phyloP scores from a whole-genome alignment of 1,140 invertebrate species.

The Rhopalosiphum padi region DNA sequence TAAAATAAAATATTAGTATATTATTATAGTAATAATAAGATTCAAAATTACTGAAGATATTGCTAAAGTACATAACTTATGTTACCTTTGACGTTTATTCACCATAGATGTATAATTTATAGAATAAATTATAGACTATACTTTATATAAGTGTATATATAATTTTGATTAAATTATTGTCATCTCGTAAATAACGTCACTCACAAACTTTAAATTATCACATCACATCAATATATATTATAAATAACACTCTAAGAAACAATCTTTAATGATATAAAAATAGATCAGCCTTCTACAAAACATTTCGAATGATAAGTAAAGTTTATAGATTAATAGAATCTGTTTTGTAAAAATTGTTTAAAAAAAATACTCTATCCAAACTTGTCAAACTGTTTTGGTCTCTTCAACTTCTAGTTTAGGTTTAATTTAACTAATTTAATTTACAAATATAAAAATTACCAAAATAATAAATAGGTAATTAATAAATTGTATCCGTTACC shows the following conservation, averaged over 20 bases:
- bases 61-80: background rate
- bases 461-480: no score
- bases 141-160: background rate
- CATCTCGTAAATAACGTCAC: background rate
- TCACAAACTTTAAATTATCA: background rate
- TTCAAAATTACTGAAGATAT: background rate
- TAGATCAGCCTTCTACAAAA: background rate
- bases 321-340: background rate
- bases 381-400: no score
- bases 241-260: background rate
- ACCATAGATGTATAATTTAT: background rate
- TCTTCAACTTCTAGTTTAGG: no score
- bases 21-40: background rate
- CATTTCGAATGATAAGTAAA: background rate
- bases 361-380: no score
- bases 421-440: no score
- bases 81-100: background rate
- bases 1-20: background rate
- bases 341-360: background rate
- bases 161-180: conserved; percentile 2
- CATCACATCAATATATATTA: background rate
- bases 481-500: no score
- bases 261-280: background rate
- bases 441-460: no score
- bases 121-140: background rate